These are phyloP conservation scores for Drosophila macrospina DNA, from an alignment of 2,888 invertebrate genomes.

Conservation along the genomic window DNA sequence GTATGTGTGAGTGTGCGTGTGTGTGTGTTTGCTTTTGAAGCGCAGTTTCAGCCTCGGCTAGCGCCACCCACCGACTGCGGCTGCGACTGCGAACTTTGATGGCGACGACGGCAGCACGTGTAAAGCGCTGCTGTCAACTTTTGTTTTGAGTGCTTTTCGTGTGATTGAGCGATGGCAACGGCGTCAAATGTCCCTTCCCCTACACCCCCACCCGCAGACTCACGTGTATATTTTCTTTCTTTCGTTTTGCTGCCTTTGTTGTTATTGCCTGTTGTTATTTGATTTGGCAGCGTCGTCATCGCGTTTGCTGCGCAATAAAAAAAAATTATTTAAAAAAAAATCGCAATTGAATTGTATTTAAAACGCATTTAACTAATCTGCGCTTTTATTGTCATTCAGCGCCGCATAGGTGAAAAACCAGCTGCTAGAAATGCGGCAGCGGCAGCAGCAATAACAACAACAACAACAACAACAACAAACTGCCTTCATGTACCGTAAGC, in stretches of 20 bases:
- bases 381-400: slow-evolving; percentile 29
- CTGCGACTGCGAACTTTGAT: slow-evolving; percentile 7
- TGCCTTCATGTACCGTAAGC: too few species aligned
- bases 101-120: slow-evolving; percentile 47
- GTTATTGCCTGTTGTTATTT: slow-evolving; percentile 39
- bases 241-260: slow-evolving; percentile 25
- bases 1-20: not conserved
- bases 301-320: slow-evolving; percentile 57
- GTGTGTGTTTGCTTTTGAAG: slow-evolving; percentile 19
- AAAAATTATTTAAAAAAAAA: slow-evolving; percentile 17
- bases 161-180: slow-evolving; percentile 36
- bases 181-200: slow-evolving; percentile 1
- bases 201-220: not conserved
- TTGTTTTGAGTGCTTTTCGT: slow-evolving; percentile 27
- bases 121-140: slow-evolving; percentile 28
- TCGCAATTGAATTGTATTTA: slow-evolving; percentile 29
- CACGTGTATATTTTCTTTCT: slow-evolving; percentile 10
- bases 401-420: slow-evolving; percentile 19
- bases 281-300: slow-evolving; percentile 55
- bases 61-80: slow-evolving; percentile 36
- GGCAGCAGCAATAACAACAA: not conserved
- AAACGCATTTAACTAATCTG: slow-evolving; percentile 53
- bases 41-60: slow-evolving; percentile 44
- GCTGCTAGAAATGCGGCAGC: not conserved
- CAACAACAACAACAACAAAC: not conserved